Base-by-base conservation (phyloP, 2,888 invertebrate species). In the Mellilla xanthometata region DNA sequence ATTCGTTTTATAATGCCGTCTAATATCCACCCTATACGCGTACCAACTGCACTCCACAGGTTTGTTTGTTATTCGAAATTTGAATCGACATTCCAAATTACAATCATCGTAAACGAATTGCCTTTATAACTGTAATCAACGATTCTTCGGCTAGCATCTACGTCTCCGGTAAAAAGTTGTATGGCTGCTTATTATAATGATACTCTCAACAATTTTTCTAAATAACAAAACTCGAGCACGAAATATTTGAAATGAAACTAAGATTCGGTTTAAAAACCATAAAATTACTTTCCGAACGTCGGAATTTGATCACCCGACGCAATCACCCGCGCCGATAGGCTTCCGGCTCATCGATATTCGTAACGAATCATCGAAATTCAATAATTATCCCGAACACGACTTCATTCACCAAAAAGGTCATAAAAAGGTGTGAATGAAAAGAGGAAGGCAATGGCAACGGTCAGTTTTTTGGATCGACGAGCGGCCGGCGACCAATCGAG, bases 301-400 rank as follows among this genome's bases (percentile, higher is more conserved):
- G 80, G 77, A 85, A 86, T 85, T 76, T 80, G 83, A 83, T 83
- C 84, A 77, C 67, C 67, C 73, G 73, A 77, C 64, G 79, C 81
- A 81, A 83, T 84, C 81, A 76, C 74, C 77, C 81, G 79, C 79
- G 74, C 81, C 74, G 78, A 79, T 74, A 56, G 77, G 85, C 87
- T 87, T 88, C 88, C 89, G 86, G 84, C 83, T 78, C 83, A 83
- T 86, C 88, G 85, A 89, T 89, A 84, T 86, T 89, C 89, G 89
- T 85, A 82, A 79, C 89, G 88, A 89, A 89, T 89, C 81, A 82
- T 80, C 74, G 79, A 88, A 87, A 87, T 87, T 89, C 81, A 87
- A 88, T 89, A 87, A 89, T 89, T 88, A 89, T 85, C 84, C 78
- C 81, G 79, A 83, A 88, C 87, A 89, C 87, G 88, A 89, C 85